These are phyloP conservation scores for Melinaea menophilus DNA, from an alignment of 2,888 invertebrate genomes.

Conservation along the genomic window DNA sequence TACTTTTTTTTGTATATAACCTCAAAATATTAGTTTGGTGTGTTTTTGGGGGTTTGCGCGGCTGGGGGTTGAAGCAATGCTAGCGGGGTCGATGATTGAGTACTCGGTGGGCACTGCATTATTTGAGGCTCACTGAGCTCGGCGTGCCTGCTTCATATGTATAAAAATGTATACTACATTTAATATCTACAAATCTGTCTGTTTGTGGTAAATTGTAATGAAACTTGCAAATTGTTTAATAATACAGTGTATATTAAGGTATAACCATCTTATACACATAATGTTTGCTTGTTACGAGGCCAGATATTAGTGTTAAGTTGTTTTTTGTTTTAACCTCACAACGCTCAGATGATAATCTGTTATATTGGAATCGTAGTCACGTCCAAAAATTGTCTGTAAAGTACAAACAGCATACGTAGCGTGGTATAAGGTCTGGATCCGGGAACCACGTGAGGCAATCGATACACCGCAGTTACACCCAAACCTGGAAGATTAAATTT, in stretches of 20 bases:
- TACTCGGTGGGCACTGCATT: conserved; percentile 14
- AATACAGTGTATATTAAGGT: neutral
- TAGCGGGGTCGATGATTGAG: conserved; percentile 24
- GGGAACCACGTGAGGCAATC: neutral
- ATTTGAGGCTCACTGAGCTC: conserved; percentile 15
- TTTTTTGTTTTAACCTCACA: conserved; percentile 1
- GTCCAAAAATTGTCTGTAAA: conserved; percentile 1
- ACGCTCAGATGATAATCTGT: conserved; percentile 1
- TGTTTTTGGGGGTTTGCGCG: conserved; percentile 14
- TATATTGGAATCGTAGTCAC: conserved; percentile 4
- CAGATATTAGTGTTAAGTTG: neutral
- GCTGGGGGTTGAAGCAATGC: conserved; percentile 18
- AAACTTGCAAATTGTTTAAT: neutral
- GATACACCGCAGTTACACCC: neutral
- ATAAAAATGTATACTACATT: neutral
- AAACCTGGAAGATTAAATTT: no score
- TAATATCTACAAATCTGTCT: neutral
- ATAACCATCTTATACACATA: neutral
- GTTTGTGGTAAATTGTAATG: neutral
- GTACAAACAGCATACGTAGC: conserved; percentile 1
- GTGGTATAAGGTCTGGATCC: neutral
- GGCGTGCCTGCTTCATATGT: neutral
- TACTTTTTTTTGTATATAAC: no score
- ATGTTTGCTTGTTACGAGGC: neutral
- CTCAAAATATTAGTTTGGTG: neutral